Base-by-base conservation (phyloP, 2,113 vertebrate genomes). In the Rhinoderma darwinii region DNA sequence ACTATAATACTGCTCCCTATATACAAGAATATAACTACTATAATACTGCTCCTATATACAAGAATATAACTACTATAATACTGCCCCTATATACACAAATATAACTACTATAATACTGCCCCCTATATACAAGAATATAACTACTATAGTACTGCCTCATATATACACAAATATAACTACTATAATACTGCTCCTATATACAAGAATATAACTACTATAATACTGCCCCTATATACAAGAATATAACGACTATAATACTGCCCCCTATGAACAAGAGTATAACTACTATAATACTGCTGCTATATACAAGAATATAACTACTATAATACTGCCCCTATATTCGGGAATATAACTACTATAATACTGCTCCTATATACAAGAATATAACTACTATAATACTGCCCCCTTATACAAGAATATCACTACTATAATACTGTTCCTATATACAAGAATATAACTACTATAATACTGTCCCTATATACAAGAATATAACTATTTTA, bases 51-150 rank as follows among this genome's bases (percentile, higher is more conserved):
- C 51, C 51, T 22, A 54, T 54, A 4, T 54, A 54, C 51, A 68
- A 35, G 63, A 68, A 68, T 68, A 68, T 68, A 68, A 68, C 63
- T 68, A 68, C 63, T 70, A 70, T 70, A 70, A 70, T 70, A 70
- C 66, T 70, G 15, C 66, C 3, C 32, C 66, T 37, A 70, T 70
- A 6, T 70, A 70, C 66, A 70, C 20, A 32, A 70, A 70, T 37
- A 37, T 70, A 70, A 70, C 66, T 70, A 70, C 66, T 70, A 70
- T 70, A 70, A 70, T 70, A 70, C 66, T 70, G 32, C 66, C 54
- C 2, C 66, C 66, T 37, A 70, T 70, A 6, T 70, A 70, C 66
- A 70, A 37, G 32, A 70, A 37, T 37, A 70, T 70, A 70, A 70
- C 51, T 54, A 54, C 51, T 70, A 37, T 70, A 70, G 22, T 70